Percentiles rank a stretch among this genome's conserved stretches.
phyloP scores from a whole-genome alignment of 2,113 vertebrate genomes.

The Myrmecobius fasciatus region DNA sequence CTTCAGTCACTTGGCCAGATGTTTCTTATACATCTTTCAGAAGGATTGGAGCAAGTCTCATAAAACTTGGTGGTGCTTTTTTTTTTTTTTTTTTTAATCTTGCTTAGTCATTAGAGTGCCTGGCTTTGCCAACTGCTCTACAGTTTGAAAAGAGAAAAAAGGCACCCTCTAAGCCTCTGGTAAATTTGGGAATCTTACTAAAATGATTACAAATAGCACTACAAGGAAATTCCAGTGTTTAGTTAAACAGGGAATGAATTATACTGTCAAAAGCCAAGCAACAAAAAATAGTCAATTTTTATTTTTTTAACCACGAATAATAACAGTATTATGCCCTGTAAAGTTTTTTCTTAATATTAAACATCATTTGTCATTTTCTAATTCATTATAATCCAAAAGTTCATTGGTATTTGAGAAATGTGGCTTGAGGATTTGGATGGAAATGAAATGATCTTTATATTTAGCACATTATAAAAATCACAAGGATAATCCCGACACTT shows the following conservation, averaged over 20 bases:
- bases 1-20: constrained; percentile 61
- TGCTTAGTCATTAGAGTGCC: constrained; percentile 71
- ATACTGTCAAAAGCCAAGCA: constrained; percentile 48
- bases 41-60: constrained; percentile 56
- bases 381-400: constrained; percentile 37
- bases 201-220: constrained; percentile 60
- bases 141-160: constrained; percentile 69
- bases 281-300: constrained; percentile 49
- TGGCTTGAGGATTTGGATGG: neutral
- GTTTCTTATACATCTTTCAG: constrained; percentile 54
- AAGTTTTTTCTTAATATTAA: constrained; percentile 21
- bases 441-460: constrained; percentile 52
- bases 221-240: constrained; percentile 63
- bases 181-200: constrained; percentile 70
- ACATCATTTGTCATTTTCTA: neutral
- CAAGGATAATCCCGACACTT: constrained; percentile 31
- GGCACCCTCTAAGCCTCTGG: constrained; percentile 52
- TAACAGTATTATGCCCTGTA: neutral
- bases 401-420: neutral
- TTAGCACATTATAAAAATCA: constrained; percentile 22
- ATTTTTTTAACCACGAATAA: constrained; percentile 34
- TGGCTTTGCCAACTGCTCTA: constrained; percentile 75
- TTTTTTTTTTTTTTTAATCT: constrained; percentile 20
- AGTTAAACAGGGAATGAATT: constrained; percentile 55
- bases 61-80: constrained; percentile 62